Percentiles rank a stretch among this genome's conserved stretches.
phyloP scores from a whole-genome alignment of 2,888 invertebrate genomes.

The Notocelia uddmanniana region DNA sequence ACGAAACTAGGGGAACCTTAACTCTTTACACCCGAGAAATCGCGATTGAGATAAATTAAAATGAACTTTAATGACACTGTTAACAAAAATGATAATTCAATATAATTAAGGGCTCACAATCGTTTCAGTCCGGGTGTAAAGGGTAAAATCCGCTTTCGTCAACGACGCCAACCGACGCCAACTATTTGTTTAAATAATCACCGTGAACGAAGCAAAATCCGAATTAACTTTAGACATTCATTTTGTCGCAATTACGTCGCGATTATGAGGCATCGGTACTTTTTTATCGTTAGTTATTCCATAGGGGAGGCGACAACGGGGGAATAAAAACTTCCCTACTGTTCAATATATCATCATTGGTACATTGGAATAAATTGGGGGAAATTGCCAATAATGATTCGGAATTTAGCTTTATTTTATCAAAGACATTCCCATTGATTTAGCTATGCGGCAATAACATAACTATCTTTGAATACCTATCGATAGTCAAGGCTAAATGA shows the following conservation, averaged over 20 bases:
- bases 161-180: too few species aligned
- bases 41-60: too few species aligned
- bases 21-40: too few species aligned
- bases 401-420: constrained; percentile 15
- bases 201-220: constrained; percentile 35
- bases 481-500: constrained; percentile 20
- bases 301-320: constrained; percentile 45
- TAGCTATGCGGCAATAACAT: not conserved
- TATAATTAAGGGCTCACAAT: too few species aligned
- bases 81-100: too few species aligned
- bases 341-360: constrained; percentile 42
- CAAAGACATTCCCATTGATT: not conserved
- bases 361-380: constrained; percentile 43
- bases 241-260: constrained; percentile 71
- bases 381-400: constrained; percentile 38
- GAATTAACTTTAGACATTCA: constrained; percentile 55
- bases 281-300: constrained; percentile 68
- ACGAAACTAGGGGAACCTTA: not conserved
- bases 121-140: too few species aligned
- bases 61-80: too few species aligned
- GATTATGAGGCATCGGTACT: constrained; percentile 71
- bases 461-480: constrained; percentile 15
- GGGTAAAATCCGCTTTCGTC: too few species aligned
- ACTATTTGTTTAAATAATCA: constrained; percentile 38
- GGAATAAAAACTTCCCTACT: constrained; percentile 41